Evolutionary conservation across 2,797 vertebrate species (phyloP).

Genomic region (Falco peregrinus): DNA sequence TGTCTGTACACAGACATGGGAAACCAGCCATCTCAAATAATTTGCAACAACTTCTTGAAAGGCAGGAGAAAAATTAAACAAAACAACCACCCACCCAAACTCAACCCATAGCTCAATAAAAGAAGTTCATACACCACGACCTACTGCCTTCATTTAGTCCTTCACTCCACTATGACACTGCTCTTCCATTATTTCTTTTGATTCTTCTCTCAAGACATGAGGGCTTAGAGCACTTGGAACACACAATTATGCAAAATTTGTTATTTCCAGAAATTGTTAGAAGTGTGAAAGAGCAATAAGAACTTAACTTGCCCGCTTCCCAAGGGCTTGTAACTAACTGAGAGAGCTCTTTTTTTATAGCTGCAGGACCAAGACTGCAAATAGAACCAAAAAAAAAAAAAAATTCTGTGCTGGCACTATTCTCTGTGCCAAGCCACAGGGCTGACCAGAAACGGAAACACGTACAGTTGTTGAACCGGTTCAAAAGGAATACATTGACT

Average conservation of each 20-base stretch:
- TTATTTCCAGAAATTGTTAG: not conserved
- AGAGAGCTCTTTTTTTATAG: not conserved
- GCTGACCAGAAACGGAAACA: not conserved
- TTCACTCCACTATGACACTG: not conserved
- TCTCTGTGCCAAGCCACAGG: not conserved
- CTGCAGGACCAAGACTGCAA: not conserved
- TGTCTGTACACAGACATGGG: not conserved
- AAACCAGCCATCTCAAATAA: not conserved
- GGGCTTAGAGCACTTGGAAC: not conserved
- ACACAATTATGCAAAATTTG: not conserved
- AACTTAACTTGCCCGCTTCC: not conserved
- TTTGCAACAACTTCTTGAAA: not conserved
- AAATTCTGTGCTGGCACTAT: not conserved
- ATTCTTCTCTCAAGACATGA: not conserved
- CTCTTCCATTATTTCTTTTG: not conserved
- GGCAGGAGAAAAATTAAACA: not conserved
- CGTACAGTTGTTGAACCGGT: not conserved
- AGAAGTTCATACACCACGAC: accelerated
- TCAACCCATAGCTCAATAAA: not conserved
- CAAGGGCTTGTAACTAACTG: not conserved
- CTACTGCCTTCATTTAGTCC: not conserved
- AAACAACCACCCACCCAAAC: not conserved
- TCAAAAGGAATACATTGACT: not conserved
- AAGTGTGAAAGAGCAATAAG: not conserved
- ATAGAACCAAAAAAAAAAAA: not conserved